phyloP scores from a whole-genome alignment of 2,888 invertebrate genomes.

The Caenorhabditis doughertyi region DNA sequence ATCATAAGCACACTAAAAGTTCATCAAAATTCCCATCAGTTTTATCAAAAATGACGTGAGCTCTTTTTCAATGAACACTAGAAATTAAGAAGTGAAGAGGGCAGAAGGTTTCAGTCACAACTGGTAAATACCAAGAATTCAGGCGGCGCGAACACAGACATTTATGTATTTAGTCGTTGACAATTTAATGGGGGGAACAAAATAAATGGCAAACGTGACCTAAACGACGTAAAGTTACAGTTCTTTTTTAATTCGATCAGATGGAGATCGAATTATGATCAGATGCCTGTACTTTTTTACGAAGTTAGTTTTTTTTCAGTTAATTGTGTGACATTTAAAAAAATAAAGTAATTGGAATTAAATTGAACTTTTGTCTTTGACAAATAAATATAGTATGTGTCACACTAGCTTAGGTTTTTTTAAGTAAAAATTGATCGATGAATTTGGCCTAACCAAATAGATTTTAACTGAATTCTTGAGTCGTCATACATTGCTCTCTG shows the following conservation, averaged over 20 bases:
- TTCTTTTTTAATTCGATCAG: conserved; percentile 54
- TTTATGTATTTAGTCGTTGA: conserved; percentile 17
- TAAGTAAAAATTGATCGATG: too few relatives aligned
- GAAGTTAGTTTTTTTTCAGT: neutral
- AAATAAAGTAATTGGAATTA: neutral
- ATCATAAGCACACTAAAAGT: conserved; percentile 13
- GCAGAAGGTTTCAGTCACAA: conserved; percentile 8
- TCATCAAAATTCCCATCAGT: neutral
- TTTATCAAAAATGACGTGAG: conserved; percentile 25
- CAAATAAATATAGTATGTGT: neutral
- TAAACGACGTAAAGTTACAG: conserved; percentile 22
- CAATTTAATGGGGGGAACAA: conserved; percentile 9
- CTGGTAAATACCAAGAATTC: conserved; percentile 18
- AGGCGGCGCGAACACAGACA: conserved; percentile 22
- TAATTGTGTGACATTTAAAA: neutral
- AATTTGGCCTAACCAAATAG: too few relatives aligned
- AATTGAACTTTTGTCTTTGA: neutral
- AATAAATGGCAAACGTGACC: conserved; percentile 39
- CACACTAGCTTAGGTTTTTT: neutral
- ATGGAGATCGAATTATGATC: conserved; percentile 30
- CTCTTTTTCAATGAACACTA: conserved; percentile 11
- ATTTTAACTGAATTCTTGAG: too few relatives aligned
- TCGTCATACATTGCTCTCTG: too few relatives aligned
- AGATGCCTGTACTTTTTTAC: neutral
- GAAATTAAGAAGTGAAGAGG: conserved; percentile 1